Conservation (phyloP, 2,797 vertebrate species). For the Trichosurus vulpecula region DNA sequence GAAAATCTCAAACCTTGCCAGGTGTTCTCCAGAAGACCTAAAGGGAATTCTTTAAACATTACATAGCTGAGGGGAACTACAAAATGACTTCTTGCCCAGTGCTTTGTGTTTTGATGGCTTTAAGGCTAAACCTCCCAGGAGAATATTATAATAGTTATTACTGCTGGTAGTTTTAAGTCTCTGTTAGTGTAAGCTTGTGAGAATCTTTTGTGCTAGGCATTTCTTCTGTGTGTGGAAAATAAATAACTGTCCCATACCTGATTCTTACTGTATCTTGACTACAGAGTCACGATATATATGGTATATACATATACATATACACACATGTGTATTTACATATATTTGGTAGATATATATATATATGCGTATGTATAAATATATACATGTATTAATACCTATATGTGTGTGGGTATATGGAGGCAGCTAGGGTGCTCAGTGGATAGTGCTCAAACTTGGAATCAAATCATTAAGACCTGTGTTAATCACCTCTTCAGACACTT, state of each 20-base stretch:
- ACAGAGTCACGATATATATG: neutral
- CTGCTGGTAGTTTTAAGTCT: neutral
- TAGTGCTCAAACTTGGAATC: neutral
- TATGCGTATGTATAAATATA: neutral
- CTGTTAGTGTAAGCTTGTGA: neutral
- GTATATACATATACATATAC: too few relatives aligned
- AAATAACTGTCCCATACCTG: neutral
- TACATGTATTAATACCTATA: accelerated
- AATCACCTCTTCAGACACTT: neutral
- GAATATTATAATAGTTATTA: neutral
- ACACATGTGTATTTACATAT: too few relatives aligned
- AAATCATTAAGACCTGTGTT: neutral
- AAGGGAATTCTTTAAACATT: neutral
- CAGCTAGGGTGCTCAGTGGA: neutral
- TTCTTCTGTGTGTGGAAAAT: neutral
- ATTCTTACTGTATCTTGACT: neutral
- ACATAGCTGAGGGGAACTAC: neutral
- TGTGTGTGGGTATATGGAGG: neutral
- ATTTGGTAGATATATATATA: too few relatives aligned
- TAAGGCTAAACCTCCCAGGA: neutral
- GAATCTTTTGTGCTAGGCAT: neutral
- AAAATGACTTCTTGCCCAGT: neutral
- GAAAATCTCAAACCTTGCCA: neutral
- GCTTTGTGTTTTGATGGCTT: neutral
- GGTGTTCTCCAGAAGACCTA: neutral